phyloP scores from a whole-genome alignment of 2,797 vertebrate genomes.

The Delichon dasypus region DNA sequence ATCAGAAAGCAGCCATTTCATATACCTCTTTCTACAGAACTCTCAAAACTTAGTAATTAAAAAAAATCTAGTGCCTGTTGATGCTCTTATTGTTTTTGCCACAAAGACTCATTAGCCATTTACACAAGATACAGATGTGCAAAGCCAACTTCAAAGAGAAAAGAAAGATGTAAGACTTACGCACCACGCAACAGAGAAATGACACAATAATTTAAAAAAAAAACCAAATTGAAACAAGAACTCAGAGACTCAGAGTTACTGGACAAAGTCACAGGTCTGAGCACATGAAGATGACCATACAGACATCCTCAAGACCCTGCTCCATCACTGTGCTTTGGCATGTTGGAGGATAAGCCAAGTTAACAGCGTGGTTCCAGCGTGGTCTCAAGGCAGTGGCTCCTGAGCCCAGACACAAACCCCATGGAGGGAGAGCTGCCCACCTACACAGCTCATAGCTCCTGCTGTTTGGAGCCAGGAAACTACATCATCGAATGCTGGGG shows the following conservation, averaged over 20 bases:
- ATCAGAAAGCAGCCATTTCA: not conserved
- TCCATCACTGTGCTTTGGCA: fast-evolving
- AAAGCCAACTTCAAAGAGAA: not conserved
- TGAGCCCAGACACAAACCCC: not conserved
- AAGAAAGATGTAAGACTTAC: not conserved
- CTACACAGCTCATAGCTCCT: not conserved
- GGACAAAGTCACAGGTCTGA: not conserved
- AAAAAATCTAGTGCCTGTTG: not conserved
- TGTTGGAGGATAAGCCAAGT: not conserved
- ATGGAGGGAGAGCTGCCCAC: not conserved
- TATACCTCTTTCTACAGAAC: not conserved
- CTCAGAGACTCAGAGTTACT: not conserved
- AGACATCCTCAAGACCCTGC: not conserved
- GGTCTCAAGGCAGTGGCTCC: not conserved
- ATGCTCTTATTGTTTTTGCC: not conserved
- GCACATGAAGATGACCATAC: not conserved
- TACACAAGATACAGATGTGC: not conserved
- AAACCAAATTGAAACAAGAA: not conserved
- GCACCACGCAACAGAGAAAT: not conserved
- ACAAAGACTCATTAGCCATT: not conserved
- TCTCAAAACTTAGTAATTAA: not conserved
- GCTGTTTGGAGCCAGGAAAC: not conserved
- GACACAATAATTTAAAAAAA: not conserved
- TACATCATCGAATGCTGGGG: not conserved
- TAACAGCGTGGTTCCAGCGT: not conserved